phyloP scores from a whole-genome alignment of 2,113 vertebrate genomes.

The Chloebia gouldiae region DNA sequence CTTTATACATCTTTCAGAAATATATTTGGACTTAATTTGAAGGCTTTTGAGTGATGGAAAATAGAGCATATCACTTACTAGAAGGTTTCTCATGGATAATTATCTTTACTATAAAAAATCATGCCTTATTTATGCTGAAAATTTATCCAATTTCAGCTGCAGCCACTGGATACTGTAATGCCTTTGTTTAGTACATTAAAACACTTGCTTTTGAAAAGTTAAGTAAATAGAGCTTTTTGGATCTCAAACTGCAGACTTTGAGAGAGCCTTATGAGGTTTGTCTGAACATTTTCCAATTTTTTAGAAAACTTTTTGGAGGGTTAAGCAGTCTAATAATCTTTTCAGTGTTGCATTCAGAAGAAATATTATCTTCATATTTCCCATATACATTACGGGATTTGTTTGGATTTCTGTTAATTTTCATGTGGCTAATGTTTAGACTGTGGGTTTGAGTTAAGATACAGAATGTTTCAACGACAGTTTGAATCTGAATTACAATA shows the following conservation, averaged over 20 bases:
- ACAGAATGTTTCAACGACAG: neutral
- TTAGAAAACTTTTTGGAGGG: neutral
- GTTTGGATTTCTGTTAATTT: neutral
- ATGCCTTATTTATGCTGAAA: neutral
- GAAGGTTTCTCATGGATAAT: neutral
- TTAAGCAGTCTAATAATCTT: neutral
- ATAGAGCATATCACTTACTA: neutral
- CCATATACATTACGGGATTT: neutral
- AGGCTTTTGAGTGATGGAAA: neutral
- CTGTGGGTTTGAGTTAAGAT: neutral
- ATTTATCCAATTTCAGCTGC: neutral
- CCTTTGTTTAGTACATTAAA: conserved; percentile 26
- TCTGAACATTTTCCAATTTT: conserved; percentile 2
- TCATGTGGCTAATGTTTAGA: neutral
- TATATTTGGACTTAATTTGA: neutral
- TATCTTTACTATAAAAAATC: neutral
- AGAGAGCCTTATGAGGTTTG: neutral
- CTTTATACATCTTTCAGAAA: neutral
- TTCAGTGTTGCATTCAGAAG: neutral
- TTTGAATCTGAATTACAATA: neutral
- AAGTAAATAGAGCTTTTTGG: neutral
- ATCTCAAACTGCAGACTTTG: neutral
- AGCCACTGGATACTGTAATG: neutral
- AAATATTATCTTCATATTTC: neutral
- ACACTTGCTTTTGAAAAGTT: conserved; percentile 19